Conservation (phyloP, 2,888 invertebrate genomes). For the Fissipunctia ypsillon region DNA sequence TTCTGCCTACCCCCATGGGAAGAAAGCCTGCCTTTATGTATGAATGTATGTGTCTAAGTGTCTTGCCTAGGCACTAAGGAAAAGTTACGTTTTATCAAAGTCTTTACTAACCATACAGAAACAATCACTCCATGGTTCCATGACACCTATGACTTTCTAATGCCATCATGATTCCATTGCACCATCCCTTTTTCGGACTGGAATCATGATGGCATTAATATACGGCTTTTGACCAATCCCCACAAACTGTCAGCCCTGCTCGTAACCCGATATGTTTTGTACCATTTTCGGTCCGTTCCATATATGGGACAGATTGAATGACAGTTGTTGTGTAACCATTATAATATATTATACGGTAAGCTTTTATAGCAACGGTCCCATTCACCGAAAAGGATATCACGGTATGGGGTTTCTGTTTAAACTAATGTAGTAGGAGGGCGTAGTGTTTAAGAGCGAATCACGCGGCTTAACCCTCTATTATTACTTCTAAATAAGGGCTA, state of each 20-base stretch:
- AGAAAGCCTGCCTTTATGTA: too few relatives aligned
- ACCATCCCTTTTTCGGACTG: too few relatives aligned
- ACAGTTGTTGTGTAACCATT: conserved; percentile 52
- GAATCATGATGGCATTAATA: too few relatives aligned
- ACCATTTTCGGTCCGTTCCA: conserved; percentile 57
- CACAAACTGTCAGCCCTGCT: conserved; percentile 47
- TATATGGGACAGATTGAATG: conserved; percentile 61
- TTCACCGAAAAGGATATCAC: conserved; percentile 41
- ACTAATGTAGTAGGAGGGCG: not conserved
- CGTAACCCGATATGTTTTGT: conserved; percentile 62
- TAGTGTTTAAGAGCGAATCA: conserved; percentile 2
- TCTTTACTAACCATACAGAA: not conserved
- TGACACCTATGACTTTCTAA: too few relatives aligned
- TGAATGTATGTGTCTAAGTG: too few relatives aligned
- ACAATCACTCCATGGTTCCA: too few relatives aligned
- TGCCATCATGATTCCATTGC: too few relatives aligned
- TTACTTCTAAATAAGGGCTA: too few relatives aligned
- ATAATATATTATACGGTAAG: conserved; percentile 39
- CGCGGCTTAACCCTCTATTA: too few relatives aligned
- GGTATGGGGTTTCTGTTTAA: conserved; percentile 18
- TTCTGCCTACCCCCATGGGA: too few relatives aligned
- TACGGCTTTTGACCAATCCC: not conserved
- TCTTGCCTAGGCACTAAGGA: too few relatives aligned
- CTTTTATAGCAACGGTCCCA: conserved; percentile 35
- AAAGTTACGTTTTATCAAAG: not conserved